Evolutionary conservation across 2,888 invertebrate species (phyloP).

Genomic region (Tachina lurida): DNA sequence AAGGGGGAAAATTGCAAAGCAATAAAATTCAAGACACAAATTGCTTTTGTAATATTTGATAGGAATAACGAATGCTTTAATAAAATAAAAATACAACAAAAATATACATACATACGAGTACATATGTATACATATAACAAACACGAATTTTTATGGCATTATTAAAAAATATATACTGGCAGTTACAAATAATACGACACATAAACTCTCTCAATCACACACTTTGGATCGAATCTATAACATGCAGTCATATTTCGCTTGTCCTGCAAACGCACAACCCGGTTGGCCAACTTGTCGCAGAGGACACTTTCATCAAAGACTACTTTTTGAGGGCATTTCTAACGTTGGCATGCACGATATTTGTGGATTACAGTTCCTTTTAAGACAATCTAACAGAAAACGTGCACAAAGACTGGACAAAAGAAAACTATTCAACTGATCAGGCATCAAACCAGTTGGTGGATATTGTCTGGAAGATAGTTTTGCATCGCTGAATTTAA

Average conservation of each 20-base stretch:
- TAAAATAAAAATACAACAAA: not conserved
- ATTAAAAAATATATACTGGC: constrained; percentile 61
- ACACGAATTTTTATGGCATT: constrained; percentile 57
- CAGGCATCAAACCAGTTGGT: too few relatives aligned
- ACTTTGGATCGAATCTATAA: not conserved
- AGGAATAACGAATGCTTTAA: constrained; percentile 8
- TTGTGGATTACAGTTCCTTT: too few relatives aligned
- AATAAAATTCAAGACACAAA: constrained; percentile 7
- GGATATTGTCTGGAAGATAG: too few relatives aligned
- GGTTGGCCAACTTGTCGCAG: not conserved
- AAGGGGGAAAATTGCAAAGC: not conserved
- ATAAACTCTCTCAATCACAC: constrained; percentile 19
- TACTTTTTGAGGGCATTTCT: too few relatives aligned
- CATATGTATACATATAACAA: not conserved
- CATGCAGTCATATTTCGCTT: constrained; percentile 2
- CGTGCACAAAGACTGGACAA: too few relatives aligned
- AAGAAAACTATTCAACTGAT: too few relatives aligned
- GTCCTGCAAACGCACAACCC: not conserved
- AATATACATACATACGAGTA: too few relatives aligned
- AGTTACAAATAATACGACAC: constrained; percentile 34
- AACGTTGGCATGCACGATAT: too few relatives aligned
- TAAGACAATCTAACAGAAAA: too few relatives aligned
- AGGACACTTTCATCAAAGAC: not conserved
- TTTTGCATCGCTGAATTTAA: too few relatives aligned
- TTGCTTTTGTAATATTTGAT: constrained; percentile 5